Base-by-base conservation (phyloP, 2,888 invertebrate species). In the Brachyptera risi region DNA sequence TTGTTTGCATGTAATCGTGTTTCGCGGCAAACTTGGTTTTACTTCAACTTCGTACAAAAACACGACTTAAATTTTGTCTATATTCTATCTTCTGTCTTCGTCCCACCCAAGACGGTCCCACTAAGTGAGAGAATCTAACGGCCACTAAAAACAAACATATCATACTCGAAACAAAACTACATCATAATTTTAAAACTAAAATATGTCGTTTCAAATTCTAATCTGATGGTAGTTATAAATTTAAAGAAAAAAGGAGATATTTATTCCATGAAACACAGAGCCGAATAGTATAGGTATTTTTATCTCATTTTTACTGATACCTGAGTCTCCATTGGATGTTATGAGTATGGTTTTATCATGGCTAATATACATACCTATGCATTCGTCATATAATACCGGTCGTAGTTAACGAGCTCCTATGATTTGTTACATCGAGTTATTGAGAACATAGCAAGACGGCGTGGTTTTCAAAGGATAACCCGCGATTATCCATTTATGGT, bases 101-200 rank as follows among this genome's bases (percentile, higher is more conserved):
- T n/a, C n/a, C n/a, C n/a, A n/a, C n/a, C n/a, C n/a, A n/a, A n/a
- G n/a, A n/a, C n/a, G n/a, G n/a, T n/a, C n/a, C n/a, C n/a, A n/a
- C n/a, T n/a, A 37, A 47, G 47, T 47, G 47, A 23, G 23, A 47
- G 47, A 21, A 23, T 31, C 11, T 11, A 31, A n/a, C 17, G 42
- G 17, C 13, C 38, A 5, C 5, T 7, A 11, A 31, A 38, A 11
- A 21, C 17, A 47, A 47, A 47, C n/a, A 4, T 4, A 23, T 4
- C 47, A 7, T 23, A 31, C 54, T 3, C 37, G 54, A n/a, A n/a
- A n/a, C n/a, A n/a, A 40, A 62, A 62, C 62, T 59, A 49, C 62
- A 56, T 62, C 62, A 62, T 62, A 59, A 59, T 62, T 62, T 31
- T 62, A 47, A 38, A 37, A 59, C 40, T 49, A 62, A 47, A 56